Evolutionary conservation across 1,140 invertebrate species (phyloP).

Genomic region (Magallana ariakensis): DNA sequence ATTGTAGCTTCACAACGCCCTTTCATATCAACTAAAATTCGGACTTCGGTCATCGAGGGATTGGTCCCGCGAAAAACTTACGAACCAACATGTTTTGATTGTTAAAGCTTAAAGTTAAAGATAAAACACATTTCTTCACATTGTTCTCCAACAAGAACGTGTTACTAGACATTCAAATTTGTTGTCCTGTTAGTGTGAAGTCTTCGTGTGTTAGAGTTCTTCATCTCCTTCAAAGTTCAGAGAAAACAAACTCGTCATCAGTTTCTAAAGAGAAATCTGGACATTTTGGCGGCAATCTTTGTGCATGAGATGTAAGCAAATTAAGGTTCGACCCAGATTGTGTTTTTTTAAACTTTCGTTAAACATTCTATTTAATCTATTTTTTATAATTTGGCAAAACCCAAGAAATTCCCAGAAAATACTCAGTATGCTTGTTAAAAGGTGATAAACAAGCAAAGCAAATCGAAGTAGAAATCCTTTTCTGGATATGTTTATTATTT

Average conservation of each 20-base stretch:
- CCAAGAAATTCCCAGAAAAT: too few relatives aligned
- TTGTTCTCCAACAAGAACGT: slow-evolving; percentile 83
- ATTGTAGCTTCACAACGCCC: too few relatives aligned
- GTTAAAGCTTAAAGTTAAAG: slow-evolving; percentile 91
- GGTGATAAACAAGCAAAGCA: too few relatives aligned
- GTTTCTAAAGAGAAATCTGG: slow-evolving; percentile 20
- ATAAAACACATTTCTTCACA: slow-evolving; percentile 96
- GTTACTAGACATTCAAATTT: neutral
- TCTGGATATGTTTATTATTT: too few relatives aligned
- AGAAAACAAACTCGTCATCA: neutral
- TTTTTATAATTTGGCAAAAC: too few relatives aligned
- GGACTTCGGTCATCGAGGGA: too few relatives aligned
- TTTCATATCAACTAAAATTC: too few relatives aligned
- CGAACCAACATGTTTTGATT: slow-evolving; percentile 88
- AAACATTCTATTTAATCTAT: too few relatives aligned
- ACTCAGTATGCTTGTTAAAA: too few relatives aligned
- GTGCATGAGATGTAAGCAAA: slow-evolving; percentile 41
- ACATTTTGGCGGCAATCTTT: neutral
- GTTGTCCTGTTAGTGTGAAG: slow-evolving; percentile 43
- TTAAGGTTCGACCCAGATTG: too few relatives aligned
- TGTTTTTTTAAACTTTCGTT: too few relatives aligned
- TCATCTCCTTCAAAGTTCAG: slow-evolving; percentile 37
- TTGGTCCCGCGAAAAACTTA: slow-evolving; percentile 92
- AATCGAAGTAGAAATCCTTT: too few relatives aligned
- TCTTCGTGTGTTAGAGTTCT: slow-evolving; percentile 43